Conservation (phyloP, 2,888 invertebrate species). For the Octodonta nipae region DNA sequence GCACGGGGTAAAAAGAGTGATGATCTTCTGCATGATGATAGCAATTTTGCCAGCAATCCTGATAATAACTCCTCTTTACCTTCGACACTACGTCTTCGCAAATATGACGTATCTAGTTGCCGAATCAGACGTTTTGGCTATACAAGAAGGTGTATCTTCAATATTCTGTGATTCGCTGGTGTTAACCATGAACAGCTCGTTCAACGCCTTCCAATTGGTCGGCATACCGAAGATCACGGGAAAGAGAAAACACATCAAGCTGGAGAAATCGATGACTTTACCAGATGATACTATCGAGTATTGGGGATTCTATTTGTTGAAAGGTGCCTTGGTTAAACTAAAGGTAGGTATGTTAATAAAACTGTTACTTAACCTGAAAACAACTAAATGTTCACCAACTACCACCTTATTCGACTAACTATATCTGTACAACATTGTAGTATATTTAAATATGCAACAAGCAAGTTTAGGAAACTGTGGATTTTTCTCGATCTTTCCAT, state of each 20-base stretch:
- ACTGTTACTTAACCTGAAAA: too few species aligned
- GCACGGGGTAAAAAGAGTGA: conserved; percentile 66
- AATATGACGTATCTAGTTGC: conserved; percentile 67
- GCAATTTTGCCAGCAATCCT: conserved; percentile 61
- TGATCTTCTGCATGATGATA: conserved; percentile 64
- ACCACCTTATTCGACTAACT: too few species aligned
- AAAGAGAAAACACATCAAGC: conserved; percentile 57
- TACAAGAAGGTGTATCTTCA: conserved; percentile 69
- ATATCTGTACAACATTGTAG: too few species aligned
- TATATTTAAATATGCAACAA: too few species aligned
- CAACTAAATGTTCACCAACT: too few species aligned
- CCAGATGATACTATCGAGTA: conserved; percentile 78
- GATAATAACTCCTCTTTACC: conserved; percentile 63
- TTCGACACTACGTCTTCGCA: conserved; percentile 61
- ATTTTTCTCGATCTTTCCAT: too few species aligned
- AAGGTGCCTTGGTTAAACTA: conserved; percentile 62
- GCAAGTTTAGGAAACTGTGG: too few species aligned
- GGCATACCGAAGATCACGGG: conserved; percentile 51
- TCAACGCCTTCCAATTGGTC: conserved; percentile 35
- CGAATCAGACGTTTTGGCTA: conserved; percentile 73
- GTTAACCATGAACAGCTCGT: conserved; percentile 58
- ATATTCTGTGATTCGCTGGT: conserved; percentile 70
- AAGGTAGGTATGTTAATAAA: too few species aligned
- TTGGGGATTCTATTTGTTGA: conserved; percentile 74
- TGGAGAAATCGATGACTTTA: conserved; percentile 69